Base-by-base conservation (phyloP, 1,140 invertebrate species). In the Drosophila cardini region DNA sequence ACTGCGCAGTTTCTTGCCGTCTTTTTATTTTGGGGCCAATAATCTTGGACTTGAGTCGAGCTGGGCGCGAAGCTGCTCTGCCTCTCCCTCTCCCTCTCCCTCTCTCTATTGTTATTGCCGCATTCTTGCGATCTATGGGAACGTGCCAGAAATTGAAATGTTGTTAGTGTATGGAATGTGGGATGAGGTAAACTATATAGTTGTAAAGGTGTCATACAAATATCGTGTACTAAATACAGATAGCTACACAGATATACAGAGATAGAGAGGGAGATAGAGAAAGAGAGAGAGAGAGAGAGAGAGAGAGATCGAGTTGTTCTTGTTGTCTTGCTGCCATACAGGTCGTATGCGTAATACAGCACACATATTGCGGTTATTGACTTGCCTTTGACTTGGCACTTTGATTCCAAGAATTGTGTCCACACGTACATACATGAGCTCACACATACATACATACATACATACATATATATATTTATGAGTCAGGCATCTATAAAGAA, bases 81-180 rank as follows among this genome's bases (percentile, higher is more conserved):
- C 40, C 26, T 43, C 6, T 32, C 26, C 50, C 21, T 46, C 34
- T 55, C 26, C 32, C 43, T 36, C 30, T 21, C 2, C 36, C 30
- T 15, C 21, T 60, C 15, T 48, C 36, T 16, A 8, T 55, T 52
- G 42, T 34, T 32, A 18, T 36, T 63, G 76, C 67, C 72, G 62
- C 72, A 72, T 84, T 83, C 72, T 65, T 76, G 40, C 68, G 70
- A 61, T 56, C 64, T 46, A 52, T 48, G 34, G 62, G 52, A 74
- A 76, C 73, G 77, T 85, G 81, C 81, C 70, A 80, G 77, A 85
- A 84, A 77, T 84, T 65, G 46, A 73, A 84, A 76, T 62, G 55
- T 48, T 16, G 46, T 52, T 36, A 53, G 36, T 53, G 16, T 57
- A 6, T 55, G 46, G 50, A 70, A 69, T 60, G 48, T 67, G 64